Evolutionary conservation across 2,113 vertebrate genomes (phyloP), one percentile per base, ranked within the genome.

Genomic region (Chlorodrepanis virens): DNA sequence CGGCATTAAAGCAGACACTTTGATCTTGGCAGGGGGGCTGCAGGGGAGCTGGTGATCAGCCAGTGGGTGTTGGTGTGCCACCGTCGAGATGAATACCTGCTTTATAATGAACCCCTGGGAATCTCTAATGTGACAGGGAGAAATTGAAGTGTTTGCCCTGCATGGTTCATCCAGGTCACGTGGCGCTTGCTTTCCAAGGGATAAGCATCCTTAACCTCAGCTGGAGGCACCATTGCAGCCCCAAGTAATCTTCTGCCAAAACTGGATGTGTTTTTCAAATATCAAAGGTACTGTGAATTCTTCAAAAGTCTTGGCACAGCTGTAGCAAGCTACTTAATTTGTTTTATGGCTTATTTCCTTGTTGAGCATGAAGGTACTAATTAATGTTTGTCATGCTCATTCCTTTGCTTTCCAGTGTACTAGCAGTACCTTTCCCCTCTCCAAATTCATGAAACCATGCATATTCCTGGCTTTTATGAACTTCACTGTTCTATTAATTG

Each of bases 281-380:
- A 7, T 54, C 14, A 16, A 27, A 59, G 10, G 28, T 45, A 28
- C 69, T 78, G 14, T 35, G 54, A 82, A 47, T 84, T 72, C 47
- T 91, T 87, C 78, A 93, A 93, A 91, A 84, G 52, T 39, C 39
- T 81, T 87, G 60, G 29, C 50, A 57, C 12, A 64, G 19, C 53
- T 67, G 14, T 65, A 65, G 53, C 18, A 27, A 9, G 4, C 29
- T 61, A 31, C 50, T 80, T 82, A 45, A 63, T 90, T 83, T 93
- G 23, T 77, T 61, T 37, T 70, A 17, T 57, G 33, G 21, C 67
- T 87, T 71, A 53, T 85, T 76, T 88, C 12, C 29, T 63, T 12
- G 74, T 69, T 35, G 52, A 88, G 19, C 1, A 4, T 74, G 27
- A 80, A 88, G 19, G 5, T 88, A 27, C 17, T 67, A 59, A 70